Conservation (phyloP, 2,797 vertebrate species). For the Neostethus bicornis region DNA sequence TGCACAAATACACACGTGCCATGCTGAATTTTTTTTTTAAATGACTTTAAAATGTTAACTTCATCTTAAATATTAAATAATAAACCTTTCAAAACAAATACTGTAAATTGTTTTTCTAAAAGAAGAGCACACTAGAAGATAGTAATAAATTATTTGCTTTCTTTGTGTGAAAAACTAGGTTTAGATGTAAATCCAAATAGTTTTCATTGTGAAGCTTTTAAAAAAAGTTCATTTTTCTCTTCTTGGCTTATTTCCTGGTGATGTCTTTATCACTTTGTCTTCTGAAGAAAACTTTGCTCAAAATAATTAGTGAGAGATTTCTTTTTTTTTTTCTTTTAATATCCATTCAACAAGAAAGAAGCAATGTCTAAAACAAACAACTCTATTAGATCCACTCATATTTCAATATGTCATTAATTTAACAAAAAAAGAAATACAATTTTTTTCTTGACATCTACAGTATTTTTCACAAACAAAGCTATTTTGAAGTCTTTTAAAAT, state of each 20-base stretch:
- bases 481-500: too few relatives aligned
- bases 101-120: too few relatives aligned
- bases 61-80: neutral
- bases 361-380: neutral
- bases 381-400: neutral
- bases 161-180: too few relatives aligned
- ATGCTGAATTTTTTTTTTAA: too few relatives aligned
- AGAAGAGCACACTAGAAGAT: too few relatives aligned
- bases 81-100: neutral
- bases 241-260: slow-evolving; percentile 1
- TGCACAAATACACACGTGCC: neutral
- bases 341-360: neutral
- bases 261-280: neutral
- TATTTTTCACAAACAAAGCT: too few relatives aligned
- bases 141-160: too few relatives aligned
- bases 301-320: neutral
- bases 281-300: neutral
- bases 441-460: too few relatives aligned
- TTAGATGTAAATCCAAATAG: too few relatives aligned
- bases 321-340: neutral
- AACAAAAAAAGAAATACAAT: too few relatives aligned
- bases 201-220: neutral
- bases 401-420: neutral
- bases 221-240: neutral
- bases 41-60: too few relatives aligned